Percentiles rank a stretch among this genome's conserved stretches.
phyloP scores from a whole-genome alignment of 2,888 invertebrate genomes.

The Halocaridina rubra region DNA sequence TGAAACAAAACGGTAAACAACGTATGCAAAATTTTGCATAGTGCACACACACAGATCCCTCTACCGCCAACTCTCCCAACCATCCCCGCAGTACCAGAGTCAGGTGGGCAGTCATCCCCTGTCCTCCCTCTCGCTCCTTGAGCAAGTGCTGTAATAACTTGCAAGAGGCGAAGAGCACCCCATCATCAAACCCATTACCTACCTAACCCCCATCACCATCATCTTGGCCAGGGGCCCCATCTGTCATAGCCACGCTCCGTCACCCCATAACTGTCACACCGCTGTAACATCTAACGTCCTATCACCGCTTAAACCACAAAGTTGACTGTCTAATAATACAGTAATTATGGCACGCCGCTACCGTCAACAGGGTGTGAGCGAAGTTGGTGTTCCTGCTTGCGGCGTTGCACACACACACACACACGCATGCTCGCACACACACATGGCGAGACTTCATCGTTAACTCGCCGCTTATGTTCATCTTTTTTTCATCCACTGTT shows the following conservation, averaged over 20 bases:
- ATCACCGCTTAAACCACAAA: conserved; percentile 44
- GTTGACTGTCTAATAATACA: conserved; percentile 48
- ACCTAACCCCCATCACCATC: neutral
- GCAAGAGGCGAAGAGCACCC: neutral
- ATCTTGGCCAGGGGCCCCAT: neutral
- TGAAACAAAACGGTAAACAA: no score
- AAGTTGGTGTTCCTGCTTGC: conserved; percentile 13
- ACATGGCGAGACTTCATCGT: no score
- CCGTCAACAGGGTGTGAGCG: conserved; percentile 24
- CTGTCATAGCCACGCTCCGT: conserved; percentile 27
- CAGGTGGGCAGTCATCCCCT: no score
- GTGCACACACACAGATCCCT: neutral
- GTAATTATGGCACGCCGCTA: conserved; percentile 40
- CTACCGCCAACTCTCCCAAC: neutral
- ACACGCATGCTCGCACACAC: neutral
- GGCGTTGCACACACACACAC: conserved; percentile 13
- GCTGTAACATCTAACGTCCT: conserved; percentile 28
- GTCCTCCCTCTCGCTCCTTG: neutral
- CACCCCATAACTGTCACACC: conserved; percentile 38
- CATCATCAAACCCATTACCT: neutral
- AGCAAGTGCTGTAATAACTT: neutral
- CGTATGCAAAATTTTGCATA: no score
- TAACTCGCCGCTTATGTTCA: no score
- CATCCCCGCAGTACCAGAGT: no score
- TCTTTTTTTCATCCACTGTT: no score